A percentile compares a stretch with the other conserved stretches of the same genome.
These are phyloP conservation scores for Silurus lanzhouensis DNA, from an alignment of 2,797 vertebrate species.

Conservation along the genomic window DNA sequence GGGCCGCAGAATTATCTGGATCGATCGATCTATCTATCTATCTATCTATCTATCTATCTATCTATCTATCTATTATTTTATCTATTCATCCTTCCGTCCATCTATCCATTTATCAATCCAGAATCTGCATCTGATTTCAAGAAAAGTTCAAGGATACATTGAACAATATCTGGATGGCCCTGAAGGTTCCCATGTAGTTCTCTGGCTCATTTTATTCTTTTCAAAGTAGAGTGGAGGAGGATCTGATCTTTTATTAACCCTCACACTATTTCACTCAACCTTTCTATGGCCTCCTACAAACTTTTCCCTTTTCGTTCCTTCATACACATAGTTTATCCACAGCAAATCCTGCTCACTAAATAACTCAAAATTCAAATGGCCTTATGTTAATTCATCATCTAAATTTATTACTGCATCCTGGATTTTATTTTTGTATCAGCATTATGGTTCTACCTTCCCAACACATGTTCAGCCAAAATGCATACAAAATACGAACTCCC, in stretches of 20 bases:
- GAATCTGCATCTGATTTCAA: background rate
- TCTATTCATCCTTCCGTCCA: too few relatives aligned
- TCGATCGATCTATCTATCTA: too few relatives aligned
- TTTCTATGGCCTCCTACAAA: background rate
- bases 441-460: slow-evolving; percentile 16
- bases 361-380: slow-evolving; percentile 29
- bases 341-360: slow-evolving; percentile 11
- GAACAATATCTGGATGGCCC: slow-evolving; percentile 16
- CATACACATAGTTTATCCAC: background rate
- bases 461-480: slow-evolving; percentile 7
- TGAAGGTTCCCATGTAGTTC: slow-evolving; percentile 16
- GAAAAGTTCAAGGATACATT: background rate
- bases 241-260: slow-evolving; percentile 33
- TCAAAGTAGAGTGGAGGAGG: slow-evolving; percentile 14
- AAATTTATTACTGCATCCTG: slow-evolving; percentile 21
- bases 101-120: too few relatives aligned
- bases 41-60: too few relatives aligned
- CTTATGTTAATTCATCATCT: slow-evolving; percentile 30
- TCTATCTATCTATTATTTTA: too few relatives aligned
- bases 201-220: slow-evolving; percentile 11
- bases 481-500: slow-evolving; percentile 13
- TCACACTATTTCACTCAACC: background rate
- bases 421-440: slow-evolving; percentile 31
- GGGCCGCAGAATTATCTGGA: too few relatives aligned
- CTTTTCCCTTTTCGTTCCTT: slow-evolving; percentile 2